A percentile compares a stretch with the other conserved stretches of the same genome.
Evolutionary conservation across 1,140 invertebrate species (phyloP).

Genomic region (Bilobella aurantiaca): DNA sequence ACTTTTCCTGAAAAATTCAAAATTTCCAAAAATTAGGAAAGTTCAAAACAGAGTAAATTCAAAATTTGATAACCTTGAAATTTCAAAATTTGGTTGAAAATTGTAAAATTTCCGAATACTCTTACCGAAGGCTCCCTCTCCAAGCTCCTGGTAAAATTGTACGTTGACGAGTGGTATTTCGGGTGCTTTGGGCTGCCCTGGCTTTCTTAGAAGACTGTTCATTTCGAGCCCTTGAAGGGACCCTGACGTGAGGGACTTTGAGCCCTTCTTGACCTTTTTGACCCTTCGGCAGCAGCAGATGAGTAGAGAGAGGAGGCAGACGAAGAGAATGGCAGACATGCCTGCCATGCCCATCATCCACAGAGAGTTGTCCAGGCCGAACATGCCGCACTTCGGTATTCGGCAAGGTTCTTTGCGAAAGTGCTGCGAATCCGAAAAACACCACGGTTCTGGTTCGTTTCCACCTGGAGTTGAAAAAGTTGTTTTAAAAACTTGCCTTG

Average conservation of each 20-base stretch:
- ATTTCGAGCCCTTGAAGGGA: conserved; percentile 61
- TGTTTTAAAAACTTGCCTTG: not conserved
- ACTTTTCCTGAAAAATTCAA: conserved; percentile 55
- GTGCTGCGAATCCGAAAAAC: conserved; percentile 58
- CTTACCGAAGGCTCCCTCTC: conserved; percentile 88
- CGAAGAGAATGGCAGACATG: conserved; percentile 17
- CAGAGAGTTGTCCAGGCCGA: conserved; percentile 31
- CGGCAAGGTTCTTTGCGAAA: conserved; percentile 61
- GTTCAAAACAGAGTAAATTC: no score
- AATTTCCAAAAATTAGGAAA: not conserved
- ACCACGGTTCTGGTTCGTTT: conserved; percentile 74
- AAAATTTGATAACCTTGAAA: no score
- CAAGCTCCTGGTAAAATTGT: conserved; percentile 82
- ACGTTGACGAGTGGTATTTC: conserved; percentile 63
- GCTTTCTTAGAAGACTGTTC: conserved; percentile 57
- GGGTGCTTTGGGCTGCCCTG: conserved; percentile 51
- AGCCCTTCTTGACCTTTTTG: conserved; percentile 26
- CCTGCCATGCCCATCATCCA: conserved; percentile 25
- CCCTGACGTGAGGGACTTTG: conserved; percentile 18
- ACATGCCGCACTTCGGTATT: conserved; percentile 68
- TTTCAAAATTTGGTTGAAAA: conserved; percentile 72
- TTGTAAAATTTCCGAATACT: not conserved
- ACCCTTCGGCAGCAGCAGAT: conserved; percentile 37
- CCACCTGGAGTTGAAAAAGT: conserved; percentile 17
- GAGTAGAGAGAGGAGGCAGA: conserved; percentile 30